Evolutionary conservation across 2,888 invertebrate species (phyloP).

Genomic region (Microctonus brassicae): DNA sequence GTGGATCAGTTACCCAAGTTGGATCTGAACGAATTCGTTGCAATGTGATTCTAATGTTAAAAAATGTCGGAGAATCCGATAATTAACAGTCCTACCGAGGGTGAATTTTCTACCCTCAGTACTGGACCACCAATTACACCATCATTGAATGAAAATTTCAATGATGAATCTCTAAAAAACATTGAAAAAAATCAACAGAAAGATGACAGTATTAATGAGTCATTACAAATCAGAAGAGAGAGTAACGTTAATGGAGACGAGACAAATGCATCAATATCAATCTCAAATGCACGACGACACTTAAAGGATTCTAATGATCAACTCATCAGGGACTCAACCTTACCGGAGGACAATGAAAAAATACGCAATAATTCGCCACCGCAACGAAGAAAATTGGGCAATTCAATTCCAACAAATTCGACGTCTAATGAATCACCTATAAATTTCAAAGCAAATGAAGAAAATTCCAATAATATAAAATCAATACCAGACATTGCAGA

Average conservation of each 20-base stretch:
- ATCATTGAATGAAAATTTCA: background rate
- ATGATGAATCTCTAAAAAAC: background rate
- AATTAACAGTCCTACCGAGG: constrained; percentile 23
- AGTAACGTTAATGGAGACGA: background rate
- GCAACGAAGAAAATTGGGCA: background rate
- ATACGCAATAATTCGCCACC: background rate
- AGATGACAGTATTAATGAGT: background rate
- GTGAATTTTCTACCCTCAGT: constrained; percentile 19
- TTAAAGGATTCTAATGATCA: background rate
- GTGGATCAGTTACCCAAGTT: constrained; percentile 4
- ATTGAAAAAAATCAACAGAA: background rate
- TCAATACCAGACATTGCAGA: background rate
- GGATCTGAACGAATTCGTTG: constrained; percentile 12
- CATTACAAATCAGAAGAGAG: background rate
- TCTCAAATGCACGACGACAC: background rate
- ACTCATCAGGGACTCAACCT: background rate
- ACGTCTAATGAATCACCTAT: background rate
- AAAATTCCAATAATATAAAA: constrained; percentile 1
- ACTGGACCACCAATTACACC: background rate
- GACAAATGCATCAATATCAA: background rate
- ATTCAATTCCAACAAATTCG: background rate
- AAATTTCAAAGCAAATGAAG: background rate
- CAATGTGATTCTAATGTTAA: constrained; percentile 9
- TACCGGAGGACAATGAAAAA: background rate
- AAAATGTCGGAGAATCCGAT: constrained; percentile 33